A percentile compares a stretch with the other conserved stretches of the same genome.
Evolutionary conservation across 1,140 invertebrate genomes (phyloP).

Genomic region (Babylonia areolata): DNA sequence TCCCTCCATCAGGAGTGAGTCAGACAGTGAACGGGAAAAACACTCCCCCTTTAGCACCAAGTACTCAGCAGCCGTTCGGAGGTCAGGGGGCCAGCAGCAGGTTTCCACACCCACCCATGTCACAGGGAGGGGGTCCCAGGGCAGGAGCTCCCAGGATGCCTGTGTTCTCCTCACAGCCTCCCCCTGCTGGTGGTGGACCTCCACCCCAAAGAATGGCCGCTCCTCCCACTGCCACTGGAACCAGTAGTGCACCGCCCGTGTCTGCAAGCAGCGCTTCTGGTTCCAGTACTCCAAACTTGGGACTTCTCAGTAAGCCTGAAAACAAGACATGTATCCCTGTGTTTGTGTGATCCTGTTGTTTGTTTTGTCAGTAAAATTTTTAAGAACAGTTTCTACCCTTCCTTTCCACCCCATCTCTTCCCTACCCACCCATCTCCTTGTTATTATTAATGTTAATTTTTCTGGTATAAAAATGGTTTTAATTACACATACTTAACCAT

Average conservation of each 20-base stretch:
- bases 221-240: neutral
- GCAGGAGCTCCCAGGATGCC: conserved; percentile 2
- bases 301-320: conserved; percentile 11
- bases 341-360: neutral
- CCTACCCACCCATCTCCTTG: no score
- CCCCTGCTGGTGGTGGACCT: neutral
- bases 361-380: no score
- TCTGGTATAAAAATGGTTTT: no score
- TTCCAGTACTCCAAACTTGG: conserved; percentile 3
- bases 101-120: neutral
- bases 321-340: no score
- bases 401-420: neutral
- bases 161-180: neutral
- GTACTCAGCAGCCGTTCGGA: neutral
- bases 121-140: neutral
- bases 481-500: no score
- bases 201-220: neutral
- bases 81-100: neutral
- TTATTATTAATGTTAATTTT: no score
- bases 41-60: neutral
- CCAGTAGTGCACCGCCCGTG: neutral
- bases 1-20: neutral
- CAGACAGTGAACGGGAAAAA: conserved; percentile 33
- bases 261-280: conserved; percentile 2
- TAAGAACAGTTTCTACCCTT: no score